Evolutionary conservation across 2,113 vertebrate species (phyloP).

Genomic region (Neodontobutis hainanensis): DNA sequence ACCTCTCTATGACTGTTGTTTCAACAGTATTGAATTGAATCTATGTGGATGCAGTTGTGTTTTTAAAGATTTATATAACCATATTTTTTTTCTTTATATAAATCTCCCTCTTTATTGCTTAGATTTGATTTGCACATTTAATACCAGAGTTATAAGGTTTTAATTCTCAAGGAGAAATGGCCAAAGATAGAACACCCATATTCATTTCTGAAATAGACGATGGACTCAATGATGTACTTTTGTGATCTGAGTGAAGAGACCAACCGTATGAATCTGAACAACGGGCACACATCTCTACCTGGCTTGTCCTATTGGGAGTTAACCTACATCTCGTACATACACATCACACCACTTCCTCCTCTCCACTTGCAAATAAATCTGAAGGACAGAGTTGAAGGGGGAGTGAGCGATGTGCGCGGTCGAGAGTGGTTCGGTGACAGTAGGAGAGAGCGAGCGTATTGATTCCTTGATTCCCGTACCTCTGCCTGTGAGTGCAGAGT

Average conservation of each 20-base stretch:
- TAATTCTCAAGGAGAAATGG: background rate
- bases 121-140: background rate
- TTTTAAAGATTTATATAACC: too few relatives aligned
- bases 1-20: too few relatives aligned
- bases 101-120: background rate
- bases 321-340: constrained; percentile 62
- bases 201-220: constrained; percentile 20
- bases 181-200: constrained; percentile 7
- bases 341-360: constrained; percentile 51
- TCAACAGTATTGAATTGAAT: too few relatives aligned
- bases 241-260: constrained; percentile 37
- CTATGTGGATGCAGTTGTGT: too few relatives aligned
- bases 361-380: constrained; percentile 60
- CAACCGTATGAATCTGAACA: constrained; percentile 47
- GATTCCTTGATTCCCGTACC: constrained; percentile 77
- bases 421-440: constrained; percentile 46
- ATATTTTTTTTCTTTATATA: background rate
- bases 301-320: constrained; percentile 54
- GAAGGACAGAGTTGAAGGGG: constrained; percentile 49
- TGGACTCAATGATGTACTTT: constrained; percentile 9
- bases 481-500: constrained; percentile 74
- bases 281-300: constrained; percentile 42
- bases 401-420: constrained; percentile 22
- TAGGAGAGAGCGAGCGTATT: constrained; percentile 63
- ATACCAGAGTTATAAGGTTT: background rate